Conservation (phyloP, 1,140 invertebrate genomes). For the Saccostrea cuccullata region DNA sequence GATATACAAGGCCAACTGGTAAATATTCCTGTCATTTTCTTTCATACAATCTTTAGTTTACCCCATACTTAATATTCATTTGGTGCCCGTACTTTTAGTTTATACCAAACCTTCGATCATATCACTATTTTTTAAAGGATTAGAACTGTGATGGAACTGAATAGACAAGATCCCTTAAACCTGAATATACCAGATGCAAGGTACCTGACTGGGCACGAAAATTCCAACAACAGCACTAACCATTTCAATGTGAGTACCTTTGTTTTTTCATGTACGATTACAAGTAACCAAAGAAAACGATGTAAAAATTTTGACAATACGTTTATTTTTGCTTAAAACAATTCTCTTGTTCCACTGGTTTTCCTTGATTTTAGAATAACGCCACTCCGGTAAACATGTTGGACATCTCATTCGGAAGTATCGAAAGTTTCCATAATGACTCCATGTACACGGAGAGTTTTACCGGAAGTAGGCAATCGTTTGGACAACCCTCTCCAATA, state of each 20-base stretch:
- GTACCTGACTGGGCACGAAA: not conserved
- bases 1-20: slow-evolving; percentile 51
- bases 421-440: not conserved
- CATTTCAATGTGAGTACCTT: not conserved
- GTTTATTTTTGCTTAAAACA: too few relatives aligned
- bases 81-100: not conserved
- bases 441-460: not conserved
- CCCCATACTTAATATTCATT: too few relatives aligned
- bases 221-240: not conserved
- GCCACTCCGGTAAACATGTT: not conserved
- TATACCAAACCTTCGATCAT: too few relatives aligned
- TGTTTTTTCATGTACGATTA: too few relatives aligned
- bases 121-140: not conserved
- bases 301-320: too few relatives aligned
- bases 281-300: too few relatives aligned
- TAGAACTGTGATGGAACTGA: not conserved
- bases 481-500: not conserved
- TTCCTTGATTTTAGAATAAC: not conserved
- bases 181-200: not conserved
- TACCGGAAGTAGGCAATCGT: not conserved
- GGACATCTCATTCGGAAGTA: slow-evolving; percentile 9
- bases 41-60: too few relatives aligned
- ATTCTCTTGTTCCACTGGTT: not conserved
- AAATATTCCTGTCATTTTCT: not conserved
- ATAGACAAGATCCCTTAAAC: not conserved